Evolutionary conservation across 1,140 invertebrate species (phyloP), one percentile per base, ranked within the genome.

Genomic region (Neotoxoptera formosana): DNA sequence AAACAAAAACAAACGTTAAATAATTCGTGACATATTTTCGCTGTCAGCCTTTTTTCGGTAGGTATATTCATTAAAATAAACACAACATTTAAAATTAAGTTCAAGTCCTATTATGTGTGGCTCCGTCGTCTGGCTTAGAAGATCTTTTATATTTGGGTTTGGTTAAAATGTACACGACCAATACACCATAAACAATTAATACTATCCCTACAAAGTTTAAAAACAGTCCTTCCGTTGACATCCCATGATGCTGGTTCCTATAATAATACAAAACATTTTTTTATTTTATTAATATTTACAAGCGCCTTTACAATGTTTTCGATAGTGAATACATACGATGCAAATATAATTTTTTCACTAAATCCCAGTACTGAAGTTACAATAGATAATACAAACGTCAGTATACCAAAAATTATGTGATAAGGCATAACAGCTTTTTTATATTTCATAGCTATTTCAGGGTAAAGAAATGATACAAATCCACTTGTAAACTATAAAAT

Each of bases 331-430:
- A 95, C 95, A 95, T 95, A 96, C 96, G 96, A 94, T 21, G 95
- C 90, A 94, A 97, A 98, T 21, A 97, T 95, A 30, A 97, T 97
- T 95, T 98, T 98, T 95, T 99, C 98, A 20, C 96, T 97, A 14
- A 99, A 95, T n/a, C 98, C 98, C 94, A 97, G 96, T 9, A 98
- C 95, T 83, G 97, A 96, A 45, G 98, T 96, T 20, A 96, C 96
- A 83, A 97, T 96, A 25, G 97, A 97, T 94, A 97, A 95, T 17
- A 97, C 95, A 94, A 98, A 98, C 76, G 97, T 97, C 83, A 96
- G 96, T 17, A 97, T 95, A 47, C 98, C 98, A 95, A 97, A 97
- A 94, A 97, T 97, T 30, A 97, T 96, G 95, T 99, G 98, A 94
- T 98, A 95, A 8, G 98, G 98, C 96, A 99, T 96, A 94, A 97